A percentile compares a stretch with the other conserved stretches of the same genome.
phyloP scores from a whole-genome alignment of 2,888 invertebrate genomes.

The Philaethria dido region DNA sequence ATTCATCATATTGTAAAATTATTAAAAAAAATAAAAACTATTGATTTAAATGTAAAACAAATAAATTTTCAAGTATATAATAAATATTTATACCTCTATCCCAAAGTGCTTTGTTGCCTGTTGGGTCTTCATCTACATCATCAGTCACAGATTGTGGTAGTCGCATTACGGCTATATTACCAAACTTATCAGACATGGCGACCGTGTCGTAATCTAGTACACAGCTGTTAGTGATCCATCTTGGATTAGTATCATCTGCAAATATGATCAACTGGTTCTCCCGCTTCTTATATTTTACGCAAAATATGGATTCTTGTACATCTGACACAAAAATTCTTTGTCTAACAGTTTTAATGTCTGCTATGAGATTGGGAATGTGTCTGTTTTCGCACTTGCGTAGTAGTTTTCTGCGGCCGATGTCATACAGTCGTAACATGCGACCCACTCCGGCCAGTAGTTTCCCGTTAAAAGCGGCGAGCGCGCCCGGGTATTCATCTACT shows the following conservation, averaged over 20 bases:
- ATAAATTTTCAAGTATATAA: not conserved
- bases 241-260: slow-evolving; percentile 98
- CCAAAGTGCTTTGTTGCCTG: slow-evolving; percentile 99
- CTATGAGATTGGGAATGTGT: slow-evolving; percentile 98
- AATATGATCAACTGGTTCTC: slow-evolving; percentile 99
- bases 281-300: slow-evolving; percentile 95
- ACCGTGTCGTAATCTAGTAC: slow-evolving; percentile 98
- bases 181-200: slow-evolving; percentile 98
- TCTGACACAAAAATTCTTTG: slow-evolving; percentile 97
- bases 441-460: slow-evolving; percentile 96
- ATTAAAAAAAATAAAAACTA: not conserved
- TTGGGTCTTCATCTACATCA: slow-evolving; percentile 99
- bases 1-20: slow-evolving; percentile 43
- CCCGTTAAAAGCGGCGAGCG: slow-evolving; percentile 96
- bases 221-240: slow-evolving; percentile 96
- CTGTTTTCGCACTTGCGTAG: slow-evolving; percentile 98
- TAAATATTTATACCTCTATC: slow-evolving; percentile 85
- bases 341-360: slow-evolving; percentile 96
- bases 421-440: slow-evolving; percentile 95
- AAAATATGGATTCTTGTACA: slow-evolving; percentile 98
- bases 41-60: not conserved
- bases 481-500: slow-evolving; percentile 95
- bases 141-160: slow-evolving; percentile 96
- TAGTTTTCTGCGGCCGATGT: slow-evolving; percentile 96
- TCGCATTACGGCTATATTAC: slow-evolving; percentile 95